phyloP scores from a whole-genome alignment of 2,888 invertebrate species.

The Acanthosepion lycidas region DNA sequence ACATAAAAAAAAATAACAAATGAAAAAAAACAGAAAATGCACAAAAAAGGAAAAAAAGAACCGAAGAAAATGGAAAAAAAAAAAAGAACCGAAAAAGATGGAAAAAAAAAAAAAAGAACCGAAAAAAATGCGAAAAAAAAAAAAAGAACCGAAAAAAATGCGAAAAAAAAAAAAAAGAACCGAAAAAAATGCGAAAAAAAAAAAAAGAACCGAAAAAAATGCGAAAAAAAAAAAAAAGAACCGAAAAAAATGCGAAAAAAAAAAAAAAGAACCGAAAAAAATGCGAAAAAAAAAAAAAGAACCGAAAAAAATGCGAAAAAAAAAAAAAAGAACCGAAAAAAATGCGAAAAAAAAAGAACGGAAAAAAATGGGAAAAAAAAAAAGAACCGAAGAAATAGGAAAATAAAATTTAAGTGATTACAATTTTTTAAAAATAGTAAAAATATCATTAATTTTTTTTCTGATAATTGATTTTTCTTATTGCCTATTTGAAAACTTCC shows the following conservation, averaged over 20 bases:
- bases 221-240: neutral
- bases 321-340: neutral
- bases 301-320: no score
- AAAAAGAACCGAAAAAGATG: neutral
- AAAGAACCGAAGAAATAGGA: no score
- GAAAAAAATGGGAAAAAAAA: neutral
- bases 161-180: no score
- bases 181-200: no score
- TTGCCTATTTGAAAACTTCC: neutral
- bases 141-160: neutral
- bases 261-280: neutral
- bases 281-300: neutral
- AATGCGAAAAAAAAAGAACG: neutral
- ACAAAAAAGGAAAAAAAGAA: neutral
- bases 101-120: neutral
- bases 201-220: neutral
- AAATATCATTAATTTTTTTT: no score
- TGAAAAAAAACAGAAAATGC: neutral
- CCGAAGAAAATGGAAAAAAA: neutral
- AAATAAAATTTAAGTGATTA: no score
- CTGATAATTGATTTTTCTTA: no score
- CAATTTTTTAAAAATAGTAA: no score
- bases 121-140: no score
- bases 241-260: neutral
- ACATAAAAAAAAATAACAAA: neutral